phyloP scores from a whole-genome alignment of 2,888 invertebrate species.

The Cacoxenus indagator region DNA sequence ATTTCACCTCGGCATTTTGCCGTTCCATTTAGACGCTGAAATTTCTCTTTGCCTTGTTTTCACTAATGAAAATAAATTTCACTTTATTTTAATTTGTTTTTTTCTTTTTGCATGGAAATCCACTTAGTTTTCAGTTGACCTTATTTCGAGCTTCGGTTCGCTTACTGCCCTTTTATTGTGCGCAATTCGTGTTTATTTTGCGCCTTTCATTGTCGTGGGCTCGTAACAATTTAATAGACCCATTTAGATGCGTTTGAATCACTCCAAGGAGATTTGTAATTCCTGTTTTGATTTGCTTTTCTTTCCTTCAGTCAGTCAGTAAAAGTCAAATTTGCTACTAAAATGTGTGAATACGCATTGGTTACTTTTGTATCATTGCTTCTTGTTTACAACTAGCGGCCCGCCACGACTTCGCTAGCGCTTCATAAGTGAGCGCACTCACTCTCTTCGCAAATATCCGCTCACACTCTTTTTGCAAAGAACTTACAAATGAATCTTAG shows the following conservation, averaged over 20 bases:
- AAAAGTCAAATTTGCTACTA: not conserved
- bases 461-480: no score
- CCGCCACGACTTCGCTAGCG: no score
- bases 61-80: slow-evolving; percentile 65
- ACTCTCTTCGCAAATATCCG: no score
- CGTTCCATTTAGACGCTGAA: not conserved
- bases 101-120: not conserved
- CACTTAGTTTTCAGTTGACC: slow-evolving; percentile 5
- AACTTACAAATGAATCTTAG: no score
- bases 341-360: not conserved
- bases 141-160: slow-evolving; percentile 26
- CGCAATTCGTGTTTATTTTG: slow-evolving; percentile 2
- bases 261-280: slow-evolving; percentile 59
- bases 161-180: slow-evolving; percentile 58
- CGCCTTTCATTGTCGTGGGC: slow-evolving; percentile 35
- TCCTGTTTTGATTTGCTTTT: slow-evolving; percentile 43
- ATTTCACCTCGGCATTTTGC: not conserved
- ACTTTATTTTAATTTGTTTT: slow-evolving; percentile 63
- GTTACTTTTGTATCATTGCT: no score
- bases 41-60: slow-evolving; percentile 10
- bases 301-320: not conserved
- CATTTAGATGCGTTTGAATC: slow-evolving; percentile 56
- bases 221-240: slow-evolving; percentile 62
- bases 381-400: no score
- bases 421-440: no score